A percentile compares a stretch with the other conserved stretches of the same genome.
Conservation (phyloP, 2,113 vertebrate genomes). For the Protomyctophum bolini region DNA sequence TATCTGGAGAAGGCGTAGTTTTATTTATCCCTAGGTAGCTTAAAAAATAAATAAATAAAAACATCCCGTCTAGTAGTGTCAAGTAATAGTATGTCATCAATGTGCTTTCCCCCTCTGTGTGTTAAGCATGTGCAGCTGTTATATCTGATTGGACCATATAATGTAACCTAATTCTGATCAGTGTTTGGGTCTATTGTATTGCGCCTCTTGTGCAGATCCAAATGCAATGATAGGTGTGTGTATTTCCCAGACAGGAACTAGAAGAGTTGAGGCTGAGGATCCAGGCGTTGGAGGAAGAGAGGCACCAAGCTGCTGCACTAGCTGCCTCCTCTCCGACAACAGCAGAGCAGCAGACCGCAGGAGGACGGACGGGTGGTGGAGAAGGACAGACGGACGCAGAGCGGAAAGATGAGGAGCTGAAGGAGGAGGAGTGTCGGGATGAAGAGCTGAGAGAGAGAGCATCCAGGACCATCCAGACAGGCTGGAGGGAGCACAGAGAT, state of each 20-base stretch:
- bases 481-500: constrained; percentile 76
- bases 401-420: constrained; percentile 5
- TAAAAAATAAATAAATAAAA: too few species aligned
- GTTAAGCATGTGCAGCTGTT: too few species aligned
- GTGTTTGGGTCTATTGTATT: too few species aligned
- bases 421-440: constrained; percentile 35
- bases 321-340: constrained; percentile 5
- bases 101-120: too few species aligned
- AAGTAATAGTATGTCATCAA: too few species aligned
- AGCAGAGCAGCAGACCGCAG: neutral
- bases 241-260: constrained; percentile 57
- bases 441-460: constrained; percentile 63
- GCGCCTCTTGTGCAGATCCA: too few species aligned
- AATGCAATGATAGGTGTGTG: neutral
- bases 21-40: too few species aligned
- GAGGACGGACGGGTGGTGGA: neutral
- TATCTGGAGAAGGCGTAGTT: too few species aligned
- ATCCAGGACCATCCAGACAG: constrained; percentile 78
- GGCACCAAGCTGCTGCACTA: constrained; percentile 8
- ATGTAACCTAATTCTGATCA: too few species aligned
- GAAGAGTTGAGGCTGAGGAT: constrained; percentile 47
- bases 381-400: neutral
- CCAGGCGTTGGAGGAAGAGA: constrained; percentile 48
- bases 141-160: too few species aligned
- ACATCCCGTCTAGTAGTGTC: too few species aligned